Base-by-base conservation (phyloP, 2,888 invertebrate genomes). In the Metallyticus violacea region DNA sequence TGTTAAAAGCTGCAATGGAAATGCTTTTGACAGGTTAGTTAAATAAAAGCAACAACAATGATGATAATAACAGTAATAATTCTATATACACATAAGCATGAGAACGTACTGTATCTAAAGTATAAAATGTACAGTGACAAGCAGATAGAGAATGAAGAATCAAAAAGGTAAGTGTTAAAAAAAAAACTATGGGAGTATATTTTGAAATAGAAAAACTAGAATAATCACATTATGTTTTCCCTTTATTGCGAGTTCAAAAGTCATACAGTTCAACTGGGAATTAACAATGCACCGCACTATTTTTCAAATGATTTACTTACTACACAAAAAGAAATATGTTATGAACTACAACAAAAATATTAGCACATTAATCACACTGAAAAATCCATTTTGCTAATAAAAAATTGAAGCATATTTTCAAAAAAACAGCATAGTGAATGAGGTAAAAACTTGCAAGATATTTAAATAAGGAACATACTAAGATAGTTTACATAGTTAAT, bases 261-360 rank as follows among this genome's bases (percentile, higher is more conserved):
- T 77, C 77, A 83, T 83, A 83, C 83, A 83, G n/a, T 77, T 83
- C 83, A 83, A 77, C 27, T n/a, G 29, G 83, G n/a, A 25, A 27
- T 77, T 83, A 29, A 83, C 83, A 83, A 28, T 83, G 77, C 77
- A n/a, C 15, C 76, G 29, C 27, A 83, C 83, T 77, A 26, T 22
- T 62, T 77, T 77, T 83, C 5, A 77, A 77, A 83, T 76, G 2
- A 77, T 77, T 29, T n/a, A 77, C 26, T 62, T 26, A 79, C 77
- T 77, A 83, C 83, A 83, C 83, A 83, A 83, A 83, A 83, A 83
- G 9, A 62, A 15, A 22, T 29, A 6, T 22, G 28, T 30, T 7
- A 28, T 77, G 25, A 5, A 28, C 83, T 77, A 83, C 28, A 83
- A 76, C 83, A 83, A 77, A 83, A 83, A 26, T 26, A 81, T 15